These are phyloP conservation scores for Gasteruption jaculator DNA, from an alignment of 2,888 invertebrate species.

Conservation along the genomic window DNA sequence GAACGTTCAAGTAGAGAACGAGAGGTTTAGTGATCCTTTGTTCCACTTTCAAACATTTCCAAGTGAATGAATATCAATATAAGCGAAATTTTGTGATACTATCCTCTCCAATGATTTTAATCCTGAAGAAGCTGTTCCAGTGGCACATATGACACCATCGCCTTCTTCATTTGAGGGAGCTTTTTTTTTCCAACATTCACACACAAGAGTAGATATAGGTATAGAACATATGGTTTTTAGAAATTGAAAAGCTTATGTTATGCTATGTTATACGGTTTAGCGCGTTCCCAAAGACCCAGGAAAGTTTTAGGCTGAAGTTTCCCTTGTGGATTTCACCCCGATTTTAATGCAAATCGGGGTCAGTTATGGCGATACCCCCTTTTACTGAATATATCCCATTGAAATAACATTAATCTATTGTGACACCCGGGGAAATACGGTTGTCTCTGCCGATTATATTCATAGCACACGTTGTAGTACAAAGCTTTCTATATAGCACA, in stretches of 20 bases:
- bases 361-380: slow-evolving; percentile 31
- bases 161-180: no score
- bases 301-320: slow-evolving; percentile 17
- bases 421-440: slow-evolving; percentile 33
- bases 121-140: no score
- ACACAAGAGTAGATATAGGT: no score
- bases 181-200: no score
- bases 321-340: slow-evolving; percentile 30
- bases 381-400: slow-evolving; percentile 27
- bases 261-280: slow-evolving; percentile 37
- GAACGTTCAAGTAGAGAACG: no score
- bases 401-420: slow-evolving; percentile 44
- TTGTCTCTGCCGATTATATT: slow-evolving; percentile 36
- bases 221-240: no score
- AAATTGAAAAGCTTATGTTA: no score
- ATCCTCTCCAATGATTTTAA: slow-evolving; percentile 15
- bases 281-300: slow-evolving; percentile 27
- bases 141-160: no score
- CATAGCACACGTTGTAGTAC: slow-evolving; percentile 8
- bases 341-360: slow-evolving; percentile 43
- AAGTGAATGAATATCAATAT: slow-evolving; percentile 27
- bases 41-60: no score
- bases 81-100: slow-evolving; percentile 21
- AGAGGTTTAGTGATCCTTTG: no score
- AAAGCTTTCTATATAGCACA: no score